A percentile compares a stretch with the other conserved stretches of the same genome.
Conservation (phyloP, 1,140 invertebrate genomes). For the Pissodes strobi region DNA sequence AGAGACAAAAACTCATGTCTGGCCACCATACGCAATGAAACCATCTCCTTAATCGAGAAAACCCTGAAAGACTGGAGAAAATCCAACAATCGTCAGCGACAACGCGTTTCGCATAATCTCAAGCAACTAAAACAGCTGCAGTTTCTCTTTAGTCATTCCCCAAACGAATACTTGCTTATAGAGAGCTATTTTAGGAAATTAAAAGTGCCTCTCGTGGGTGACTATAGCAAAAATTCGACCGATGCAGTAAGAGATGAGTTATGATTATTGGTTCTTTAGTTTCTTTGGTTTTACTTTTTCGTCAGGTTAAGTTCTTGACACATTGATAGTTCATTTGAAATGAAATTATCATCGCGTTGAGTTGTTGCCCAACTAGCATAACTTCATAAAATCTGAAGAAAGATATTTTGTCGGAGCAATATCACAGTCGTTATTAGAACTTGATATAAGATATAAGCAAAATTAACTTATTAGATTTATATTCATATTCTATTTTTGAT, state of each 20-base stretch:
- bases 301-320: too few relatives aligned
- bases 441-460: too few relatives aligned
- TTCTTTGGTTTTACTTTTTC: too few relatives aligned
- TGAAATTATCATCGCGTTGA: too few relatives aligned
- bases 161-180: constrained; percentile 26
- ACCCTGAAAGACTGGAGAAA: constrained; percentile 45
- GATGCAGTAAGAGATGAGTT: constrained; percentile 11
- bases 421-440: too few relatives aligned
- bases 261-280: constrained; percentile 18
- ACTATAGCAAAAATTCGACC: background rate
- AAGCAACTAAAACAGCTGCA: constrained; percentile 43
- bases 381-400: too few relatives aligned
- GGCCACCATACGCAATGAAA: constrained; percentile 41
- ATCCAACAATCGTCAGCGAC: constrained; percentile 35
- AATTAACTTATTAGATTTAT: too few relatives aligned
- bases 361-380: too few relatives aligned
- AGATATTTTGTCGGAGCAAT: too few relatives aligned
- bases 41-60: constrained; percentile 37
- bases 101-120: constrained; percentile 40
- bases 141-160: constrained; percentile 44
- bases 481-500: too few relatives aligned
- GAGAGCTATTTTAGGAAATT: constrained; percentile 39
- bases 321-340: too few relatives aligned
- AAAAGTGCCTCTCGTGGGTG: background rate
- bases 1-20: constrained; percentile 41